phyloP scores from a whole-genome alignment of 2,113 vertebrate species.

The Calyptommatus sinebrachiatus region DNA sequence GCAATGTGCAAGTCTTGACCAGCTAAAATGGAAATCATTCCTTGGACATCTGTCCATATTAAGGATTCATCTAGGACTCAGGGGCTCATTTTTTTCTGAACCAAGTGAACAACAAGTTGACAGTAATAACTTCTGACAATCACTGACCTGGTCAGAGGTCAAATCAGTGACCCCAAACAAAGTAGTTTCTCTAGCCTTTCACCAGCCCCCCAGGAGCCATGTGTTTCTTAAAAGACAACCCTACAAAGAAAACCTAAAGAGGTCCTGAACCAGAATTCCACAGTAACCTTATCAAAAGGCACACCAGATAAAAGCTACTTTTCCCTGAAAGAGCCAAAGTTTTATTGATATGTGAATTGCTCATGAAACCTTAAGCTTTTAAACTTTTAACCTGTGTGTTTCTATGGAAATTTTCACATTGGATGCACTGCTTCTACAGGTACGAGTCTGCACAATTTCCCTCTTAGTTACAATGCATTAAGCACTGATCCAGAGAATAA shows the following conservation, averaged over 20 bases:
- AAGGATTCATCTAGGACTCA: conserved; percentile 22
- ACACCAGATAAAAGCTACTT: conserved; percentile 32
- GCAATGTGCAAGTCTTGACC: not conserved
- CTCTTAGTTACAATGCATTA: not conserved
- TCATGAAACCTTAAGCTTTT: conserved; percentile 69
- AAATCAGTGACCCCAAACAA: conserved; percentile 42
- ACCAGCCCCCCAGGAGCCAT: conserved; percentile 35
- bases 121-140: conserved; percentile 10
- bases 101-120: conserved; percentile 32
- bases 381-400: conserved; percentile 67
- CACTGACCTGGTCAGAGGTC: conserved; percentile 31
- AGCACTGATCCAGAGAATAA: conserved; percentile 12
- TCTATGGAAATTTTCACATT: conserved; percentile 61
- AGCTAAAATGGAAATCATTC: conserved; percentile 18
- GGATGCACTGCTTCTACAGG: not conserved
- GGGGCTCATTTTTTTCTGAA: conserved; percentile 38
- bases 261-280: conserved; percentile 28
- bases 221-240: conserved; percentile 15
- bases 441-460: conserved; percentile 7
- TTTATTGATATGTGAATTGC: conserved; percentile 66
- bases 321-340: conserved; percentile 55
- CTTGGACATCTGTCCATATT: not conserved
- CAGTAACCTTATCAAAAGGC: conserved; percentile 56
- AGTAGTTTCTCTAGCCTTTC: conserved; percentile 29
- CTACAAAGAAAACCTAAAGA: conserved; percentile 8